Base-by-base conservation (phyloP, 2,888 invertebrate species). In the Plebejus anna region DNA sequence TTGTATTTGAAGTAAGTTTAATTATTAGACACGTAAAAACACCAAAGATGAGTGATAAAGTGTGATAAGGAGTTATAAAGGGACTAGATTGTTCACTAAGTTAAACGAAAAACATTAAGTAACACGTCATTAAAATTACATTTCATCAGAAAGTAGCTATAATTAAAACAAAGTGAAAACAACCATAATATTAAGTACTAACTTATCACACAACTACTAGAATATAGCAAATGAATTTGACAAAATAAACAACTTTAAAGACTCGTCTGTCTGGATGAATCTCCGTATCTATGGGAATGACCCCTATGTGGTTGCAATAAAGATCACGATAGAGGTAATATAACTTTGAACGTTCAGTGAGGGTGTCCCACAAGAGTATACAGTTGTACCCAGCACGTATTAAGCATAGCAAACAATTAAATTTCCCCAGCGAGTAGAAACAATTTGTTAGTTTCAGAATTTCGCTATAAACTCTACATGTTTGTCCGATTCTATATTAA, bases 331-430 rank as follows among this genome's bases (percentile, higher is more conserved):
- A 55, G 55, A 4, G 4, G 55, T 55, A 16, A 55, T 3, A 16
- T 55, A 16, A 55, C 16, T 55, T 13, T 13, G 16, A 55, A 55
- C 16, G 4, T 55, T 22, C 16, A 28, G 61, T 13, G 28, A 5
- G 11, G 66, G 66, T 66, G 36, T 66, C 28, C 55, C 73, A 3
- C 73, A 55, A 73, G 73, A 55, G 55, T 32, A 13, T 55, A 47
- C 47, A n/a, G 42, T 51, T 51, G 72, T 47, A 51, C 28, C 51
- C 73, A 13, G 28, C 73, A 51, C 73, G 73, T 51, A 73, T 73
- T 73, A 73, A 73, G 55, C 73, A 66, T 66, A 13, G 72, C 73
- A 73, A 73, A 73, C 73, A 73, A 73, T 73, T 73, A 73, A 51
- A 73, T 73, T 73, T 73, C 73, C 73, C 73, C 32, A 28, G 73